Percentiles rank a stretch among this genome's conserved stretches.
phyloP scores from a whole-genome alignment of 2,113 vertebrate species.

The Rhinoptilus africanus region DNA sequence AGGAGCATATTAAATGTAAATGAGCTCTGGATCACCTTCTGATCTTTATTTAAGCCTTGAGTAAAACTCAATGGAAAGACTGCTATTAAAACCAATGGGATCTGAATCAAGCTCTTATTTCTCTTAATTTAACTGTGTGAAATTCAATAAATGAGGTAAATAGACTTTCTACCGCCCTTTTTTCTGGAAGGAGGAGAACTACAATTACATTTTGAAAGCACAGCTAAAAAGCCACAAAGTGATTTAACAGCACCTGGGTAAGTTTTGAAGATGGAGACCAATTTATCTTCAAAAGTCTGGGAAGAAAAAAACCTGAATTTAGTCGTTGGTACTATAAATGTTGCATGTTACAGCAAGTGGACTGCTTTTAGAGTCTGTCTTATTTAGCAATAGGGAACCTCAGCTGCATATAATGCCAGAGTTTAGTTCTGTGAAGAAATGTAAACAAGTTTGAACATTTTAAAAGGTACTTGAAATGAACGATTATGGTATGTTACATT shows the following conservation, averaged over 20 bases:
- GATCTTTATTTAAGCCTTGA: constrained; percentile 16
- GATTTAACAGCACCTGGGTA: constrained; percentile 31
- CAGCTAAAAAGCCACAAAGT: constrained; percentile 40
- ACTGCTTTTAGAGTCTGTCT: neutral
- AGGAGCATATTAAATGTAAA: constrained; percentile 35
- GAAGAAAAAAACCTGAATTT: neutral
- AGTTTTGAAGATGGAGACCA: constrained; percentile 37
- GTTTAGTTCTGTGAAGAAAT: neutral
- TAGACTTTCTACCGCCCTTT: neutral
- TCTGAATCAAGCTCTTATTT: constrained; percentile 11
- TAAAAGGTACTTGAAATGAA: neutral
- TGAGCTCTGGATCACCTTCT: constrained; percentile 4
- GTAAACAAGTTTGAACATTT: constrained; percentile 16
- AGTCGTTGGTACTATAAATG: neutral
- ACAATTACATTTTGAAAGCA: constrained; percentile 39
- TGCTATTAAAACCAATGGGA: neutral
- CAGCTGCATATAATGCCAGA: neutral
- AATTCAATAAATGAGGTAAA: neutral
- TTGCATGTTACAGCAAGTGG: constrained; percentile 43
- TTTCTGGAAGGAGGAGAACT: neutral
- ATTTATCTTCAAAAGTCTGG: constrained; percentile 53
- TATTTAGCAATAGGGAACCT: neutral
- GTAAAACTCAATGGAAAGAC: constrained; percentile 1
- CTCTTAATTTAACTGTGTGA: constrained; percentile 17
- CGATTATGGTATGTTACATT: rapidly evolving